Evolutionary conservation across 2,888 invertebrate genomes (phyloP).

Genomic region (Rotaria socialis): DNA sequence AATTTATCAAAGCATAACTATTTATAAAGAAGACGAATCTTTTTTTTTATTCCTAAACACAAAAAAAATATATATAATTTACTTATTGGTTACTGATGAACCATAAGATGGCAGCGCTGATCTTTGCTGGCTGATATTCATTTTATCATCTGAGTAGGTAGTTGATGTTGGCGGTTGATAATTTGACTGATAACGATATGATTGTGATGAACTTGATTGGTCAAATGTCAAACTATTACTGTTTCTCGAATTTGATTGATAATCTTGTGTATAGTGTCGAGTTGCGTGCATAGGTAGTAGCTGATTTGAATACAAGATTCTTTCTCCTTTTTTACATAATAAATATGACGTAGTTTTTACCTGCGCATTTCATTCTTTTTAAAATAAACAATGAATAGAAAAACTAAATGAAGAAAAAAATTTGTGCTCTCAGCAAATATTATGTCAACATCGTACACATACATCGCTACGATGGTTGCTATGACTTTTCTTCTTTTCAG

Average conservation of each 20-base stretch:
- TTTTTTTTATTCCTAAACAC: not conserved
- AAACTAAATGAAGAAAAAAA: not conserved
- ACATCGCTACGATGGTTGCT: not conserved
- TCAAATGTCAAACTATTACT: not conserved
- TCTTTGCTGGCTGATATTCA: not conserved
- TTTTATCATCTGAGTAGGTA: not conserved
- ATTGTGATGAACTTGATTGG: not conserved
- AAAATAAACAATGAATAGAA: not conserved
- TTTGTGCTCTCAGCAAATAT: not conserved
- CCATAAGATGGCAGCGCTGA: no score
- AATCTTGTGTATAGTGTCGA: not conserved
- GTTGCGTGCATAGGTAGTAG: not conserved
- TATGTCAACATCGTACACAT: not conserved
- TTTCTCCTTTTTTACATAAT: not conserved
- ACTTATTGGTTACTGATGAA: not conserved
- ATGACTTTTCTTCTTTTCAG: slow-evolving; percentile 16
- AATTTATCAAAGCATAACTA: not conserved
- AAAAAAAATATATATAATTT: not conserved
- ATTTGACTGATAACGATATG: not conserved
- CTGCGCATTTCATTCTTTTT: not conserved
- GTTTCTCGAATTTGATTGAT: not conserved
- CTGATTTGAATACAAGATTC: not conserved
- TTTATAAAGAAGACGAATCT: not conserved
- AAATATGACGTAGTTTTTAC: not conserved
- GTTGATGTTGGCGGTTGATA: not conserved